Percentiles rank a stretch among this genome's conserved stretches.
phyloP scores from a whole-genome alignment of 2,113 vertebrate species.

The Poeciliopsis prolifica region DNA sequence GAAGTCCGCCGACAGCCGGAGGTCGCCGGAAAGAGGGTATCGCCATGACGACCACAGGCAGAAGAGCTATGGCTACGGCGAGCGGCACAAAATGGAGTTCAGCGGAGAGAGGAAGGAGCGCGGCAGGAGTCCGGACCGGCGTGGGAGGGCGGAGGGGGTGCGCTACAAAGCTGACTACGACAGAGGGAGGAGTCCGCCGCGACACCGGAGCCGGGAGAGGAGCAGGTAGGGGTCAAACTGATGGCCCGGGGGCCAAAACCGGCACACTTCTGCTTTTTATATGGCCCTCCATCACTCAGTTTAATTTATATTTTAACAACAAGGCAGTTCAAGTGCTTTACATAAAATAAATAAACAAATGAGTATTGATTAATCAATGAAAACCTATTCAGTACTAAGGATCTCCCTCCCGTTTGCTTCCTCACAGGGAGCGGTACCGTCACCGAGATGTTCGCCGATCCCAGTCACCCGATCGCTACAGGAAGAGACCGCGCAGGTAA shows the following conservation, averaged over 20 bases:
- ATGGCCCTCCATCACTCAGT: too few relatives aligned
- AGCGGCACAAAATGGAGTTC: constrained; percentile 83
- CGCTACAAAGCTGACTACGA: constrained; percentile 88
- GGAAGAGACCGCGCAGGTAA: constrained; percentile 89
- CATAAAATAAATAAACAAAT: too few relatives aligned
- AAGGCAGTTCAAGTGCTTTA: too few relatives aligned
- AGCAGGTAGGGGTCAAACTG: constrained; percentile 81
- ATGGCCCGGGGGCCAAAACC: too few relatives aligned
- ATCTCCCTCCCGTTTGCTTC: neutral
- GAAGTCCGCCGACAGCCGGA: constrained; percentile 80
- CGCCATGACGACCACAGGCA: constrained; percentile 87
- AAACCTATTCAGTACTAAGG: neutral
- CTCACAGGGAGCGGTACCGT: constrained; percentile 85
- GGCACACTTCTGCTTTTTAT: too few relatives aligned
- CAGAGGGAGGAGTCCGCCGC: constrained; percentile 81
- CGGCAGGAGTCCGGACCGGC: constrained; percentile 86
- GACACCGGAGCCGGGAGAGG: constrained; percentile 88
- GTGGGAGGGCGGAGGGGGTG: constrained; percentile 77
- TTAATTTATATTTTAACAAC: too few relatives aligned
- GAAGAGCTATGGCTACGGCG: constrained; percentile 83
- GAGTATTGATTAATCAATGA: too few relatives aligned
- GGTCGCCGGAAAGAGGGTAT: constrained; percentile 86
- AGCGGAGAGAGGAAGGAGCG: constrained; percentile 86
- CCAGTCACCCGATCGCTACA: constrained; percentile 87
- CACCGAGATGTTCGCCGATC: constrained; percentile 89